phyloP scores from a whole-genome alignment of 2,113 vertebrate genomes.

The Protobothrops mucrosquamatus region DNA sequence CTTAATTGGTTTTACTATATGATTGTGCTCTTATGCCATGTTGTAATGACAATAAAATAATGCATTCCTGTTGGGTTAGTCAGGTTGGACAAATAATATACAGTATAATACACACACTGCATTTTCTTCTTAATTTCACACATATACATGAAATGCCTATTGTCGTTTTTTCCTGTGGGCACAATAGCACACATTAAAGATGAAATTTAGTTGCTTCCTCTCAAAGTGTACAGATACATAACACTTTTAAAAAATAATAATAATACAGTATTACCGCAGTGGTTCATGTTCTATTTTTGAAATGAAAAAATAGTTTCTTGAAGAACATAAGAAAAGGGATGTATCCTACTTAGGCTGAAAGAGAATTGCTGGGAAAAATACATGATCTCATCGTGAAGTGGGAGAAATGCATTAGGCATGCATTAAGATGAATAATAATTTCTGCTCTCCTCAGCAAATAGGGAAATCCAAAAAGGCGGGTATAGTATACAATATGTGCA shows the following conservation, averaged over 20 bases:
- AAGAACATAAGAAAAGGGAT: neutral
- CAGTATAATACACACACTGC: neutral
- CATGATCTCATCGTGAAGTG: neutral
- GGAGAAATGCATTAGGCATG: neutral
- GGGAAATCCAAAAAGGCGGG: neutral
- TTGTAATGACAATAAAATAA: neutral
- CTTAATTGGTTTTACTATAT: neutral
- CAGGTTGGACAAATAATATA: neutral
- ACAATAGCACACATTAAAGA: no score
- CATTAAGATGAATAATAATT: neutral
- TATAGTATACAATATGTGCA: neutral
- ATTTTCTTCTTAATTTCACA: neutral
- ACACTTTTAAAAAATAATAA: neutral
- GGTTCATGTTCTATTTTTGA: neutral
- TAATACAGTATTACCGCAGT: neutral
- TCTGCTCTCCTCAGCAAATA: neutral
- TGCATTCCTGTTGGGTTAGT: neutral
- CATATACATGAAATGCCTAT: neutral
- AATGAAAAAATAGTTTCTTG: neutral
- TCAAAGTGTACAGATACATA: no score
- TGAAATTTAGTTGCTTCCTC: no score
- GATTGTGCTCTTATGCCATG: neutral
- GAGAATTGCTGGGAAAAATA: neutral
- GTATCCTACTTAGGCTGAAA: neutral
- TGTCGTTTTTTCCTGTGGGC: no score